These are phyloP conservation scores for Phrynosoma platyrhinos DNA, from an alignment of 2,113 vertebrate genomes.

Conservation along the genomic window DNA sequence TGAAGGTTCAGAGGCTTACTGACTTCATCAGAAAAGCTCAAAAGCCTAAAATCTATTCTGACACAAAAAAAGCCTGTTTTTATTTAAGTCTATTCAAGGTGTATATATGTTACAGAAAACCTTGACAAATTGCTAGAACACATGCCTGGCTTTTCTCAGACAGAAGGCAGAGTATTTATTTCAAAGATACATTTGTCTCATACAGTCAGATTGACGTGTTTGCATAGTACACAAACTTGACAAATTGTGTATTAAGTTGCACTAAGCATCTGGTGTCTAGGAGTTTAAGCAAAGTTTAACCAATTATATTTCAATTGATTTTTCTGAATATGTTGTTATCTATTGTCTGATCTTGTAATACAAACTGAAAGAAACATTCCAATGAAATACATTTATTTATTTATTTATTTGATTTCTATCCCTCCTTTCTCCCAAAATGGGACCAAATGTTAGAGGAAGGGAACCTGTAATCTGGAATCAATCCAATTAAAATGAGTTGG, in stretches of 20 bases:
- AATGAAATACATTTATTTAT: neutral
- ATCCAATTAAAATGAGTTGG: too few species aligned
- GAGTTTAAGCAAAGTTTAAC: neutral
- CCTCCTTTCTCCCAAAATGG: too few species aligned
- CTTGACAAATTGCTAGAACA: neutral
- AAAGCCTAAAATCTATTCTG: neutral
- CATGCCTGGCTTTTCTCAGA: neutral
- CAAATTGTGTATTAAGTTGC: neutral
- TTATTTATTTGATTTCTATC: too few species aligned
- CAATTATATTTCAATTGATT: neutral
- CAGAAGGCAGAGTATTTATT: neutral
- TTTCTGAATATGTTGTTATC: neutral
- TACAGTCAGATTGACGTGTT: neutral
- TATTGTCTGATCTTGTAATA: neutral
- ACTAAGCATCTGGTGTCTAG: too few species aligned
- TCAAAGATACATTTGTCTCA: neutral
- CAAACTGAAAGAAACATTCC: neutral
- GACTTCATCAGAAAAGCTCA: neutral
- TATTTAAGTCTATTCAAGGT: neutral
- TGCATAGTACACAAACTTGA: neutral
- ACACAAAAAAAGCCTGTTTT: neutral
- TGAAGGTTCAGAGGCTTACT: neutral
- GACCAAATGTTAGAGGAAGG: too few species aligned
- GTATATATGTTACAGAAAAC: neutral
- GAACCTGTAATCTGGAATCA: too few species aligned